Base-by-base conservation (phyloP, 2,113 vertebrate species). In the Tautogolabrus adspersus region DNA sequence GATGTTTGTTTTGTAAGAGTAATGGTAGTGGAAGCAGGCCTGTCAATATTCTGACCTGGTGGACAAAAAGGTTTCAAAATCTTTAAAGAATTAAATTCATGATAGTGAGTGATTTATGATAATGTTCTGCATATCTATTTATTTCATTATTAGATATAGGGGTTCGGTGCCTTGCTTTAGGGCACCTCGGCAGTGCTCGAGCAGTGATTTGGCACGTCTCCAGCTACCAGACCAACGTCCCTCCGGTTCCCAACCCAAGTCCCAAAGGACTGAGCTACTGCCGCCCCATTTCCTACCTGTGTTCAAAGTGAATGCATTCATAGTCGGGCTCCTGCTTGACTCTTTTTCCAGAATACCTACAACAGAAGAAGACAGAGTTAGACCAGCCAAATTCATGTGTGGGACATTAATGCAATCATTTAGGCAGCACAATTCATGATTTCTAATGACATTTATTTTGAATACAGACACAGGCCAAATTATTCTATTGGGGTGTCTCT, bases 301-400 rank as follows among this genome's bases (percentile, higher is more conserved):
- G 12, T 49, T 66, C 2, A 1, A 9, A 2, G 0, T 47, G 1
- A 9, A 15, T 15, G 11, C 1, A n/a, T 52, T 0, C 1, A 5
- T 30, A n/a, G 6, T 23, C 2, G 8, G 3, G 12, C 1, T 0
- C 9, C 0, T 15, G 21, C 1, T 11, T 8, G 59, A 58, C 15
- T 72, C 68, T 19, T 0, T 58, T 57, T 13, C 3, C 49, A 63
- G 49, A 70, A 46, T 23, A 63, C 63, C 75, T 77, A n/a, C 23
- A 69, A 30, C 3, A n/a, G 44, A 62, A 65, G 3, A 16, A 71
- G 6, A 62, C 8, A 0, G 1, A 56, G 34, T 52, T 65, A 19
- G 3, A 11, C 5, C n/a, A 22, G 44, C 19, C 15, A 52, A 1
- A 40, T 56, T 44, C 2, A 5, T 38, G 8, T 52, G 19, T 8